Evolutionary conservation across 2,113 vertebrate genomes (phyloP), one percentile per base, ranked within the genome.

Genomic region (Prietella phreatophila): DNA sequence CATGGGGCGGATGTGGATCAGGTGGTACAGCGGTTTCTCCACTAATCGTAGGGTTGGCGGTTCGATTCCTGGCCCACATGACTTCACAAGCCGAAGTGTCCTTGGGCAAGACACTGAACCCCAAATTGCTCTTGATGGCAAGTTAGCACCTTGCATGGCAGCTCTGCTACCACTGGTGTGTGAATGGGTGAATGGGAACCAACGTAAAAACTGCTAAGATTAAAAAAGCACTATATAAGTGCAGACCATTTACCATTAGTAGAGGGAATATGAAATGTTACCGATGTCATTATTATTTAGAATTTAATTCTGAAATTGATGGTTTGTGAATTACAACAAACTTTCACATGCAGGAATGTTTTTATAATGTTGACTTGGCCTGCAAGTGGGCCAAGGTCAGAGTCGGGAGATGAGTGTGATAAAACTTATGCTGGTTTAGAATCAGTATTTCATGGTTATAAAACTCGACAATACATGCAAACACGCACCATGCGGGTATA

Each of bases 391-490:
- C 3, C 47, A 69, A 33, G 27, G 6, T 65, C 25, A 42, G 2
- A 8, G 33, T 30, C 71, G 22, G 71, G 76, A 30, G 3, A 50
- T 65, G 50, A 79, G 73, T 17, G 9, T 4, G 27, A 56, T 47
- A 76, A 61, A 42, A 63, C 42, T 42, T 47, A 53, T 22, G 39
- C 85, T 30, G 73, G 53, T 86, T 86, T 42, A 76, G 56, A 85
- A 85, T 47, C 42, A 73, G 69, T 10, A 63, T 69, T 50, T 30
- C 14, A 15, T 55, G 83, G n/a, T 27, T 76, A 15, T 55, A 42
- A 76, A 73, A 42, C 53, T 58, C 1, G 22, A 47, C 39, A 42
- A 27, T 50, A 14, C 47, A 47, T 76, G 22, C 83, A 78, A 50
- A 89, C 76, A 87, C 9, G 50, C 5, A 85, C 47, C 53, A 65